A percentile compares a stretch with the other conserved stretches of the same genome.
Evolutionary conservation across 2,797 vertebrate species (phyloP).

Genomic region (Oryzias dopingdopingensis): DNA sequence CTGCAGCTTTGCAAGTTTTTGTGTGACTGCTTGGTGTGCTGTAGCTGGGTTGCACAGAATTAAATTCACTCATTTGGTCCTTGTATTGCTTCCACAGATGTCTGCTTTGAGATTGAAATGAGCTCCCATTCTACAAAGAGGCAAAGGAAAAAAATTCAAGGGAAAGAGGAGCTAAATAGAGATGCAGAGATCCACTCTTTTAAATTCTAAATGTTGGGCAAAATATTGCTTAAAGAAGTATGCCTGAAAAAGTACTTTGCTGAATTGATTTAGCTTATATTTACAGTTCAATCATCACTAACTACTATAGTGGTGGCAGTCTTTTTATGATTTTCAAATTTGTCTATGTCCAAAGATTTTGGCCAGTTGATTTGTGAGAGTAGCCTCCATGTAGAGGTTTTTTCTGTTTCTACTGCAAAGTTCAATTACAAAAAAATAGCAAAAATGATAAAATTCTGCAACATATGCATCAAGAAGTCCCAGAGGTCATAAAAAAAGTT

Average conservation of each 20-base stretch:
- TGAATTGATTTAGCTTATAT: conserved; percentile 13
- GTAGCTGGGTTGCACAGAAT: conserved; percentile 65
- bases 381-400: no score
- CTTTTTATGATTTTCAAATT: no score
- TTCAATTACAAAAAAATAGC: no score
- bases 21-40: conserved; percentile 62
- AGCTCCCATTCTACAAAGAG: conserved; percentile 71
- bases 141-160: conserved; percentile 66
- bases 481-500: no score
- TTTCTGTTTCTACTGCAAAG: no score
- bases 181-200: conserved; percentile 52
- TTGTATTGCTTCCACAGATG: conserved; percentile 76
- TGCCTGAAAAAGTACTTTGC: conserved; percentile 34
- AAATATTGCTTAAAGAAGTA: conserved; percentile 28
- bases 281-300: not conserved
- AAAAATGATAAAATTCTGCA: no score
- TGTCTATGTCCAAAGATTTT: no score
- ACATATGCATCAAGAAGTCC: no score
- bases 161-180: conserved; percentile 59
- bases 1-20: conserved; percentile 41
- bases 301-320: no score
- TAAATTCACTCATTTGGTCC: conserved; percentile 73
- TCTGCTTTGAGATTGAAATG: conserved; percentile 84
- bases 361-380: no score
- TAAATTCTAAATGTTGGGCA: conserved; percentile 43